Evolutionary conservation across 2,888 invertebrate species (phyloP), one percentile per base, ranked within the genome.

Genomic region (Drosophila fungiperda): DNA sequence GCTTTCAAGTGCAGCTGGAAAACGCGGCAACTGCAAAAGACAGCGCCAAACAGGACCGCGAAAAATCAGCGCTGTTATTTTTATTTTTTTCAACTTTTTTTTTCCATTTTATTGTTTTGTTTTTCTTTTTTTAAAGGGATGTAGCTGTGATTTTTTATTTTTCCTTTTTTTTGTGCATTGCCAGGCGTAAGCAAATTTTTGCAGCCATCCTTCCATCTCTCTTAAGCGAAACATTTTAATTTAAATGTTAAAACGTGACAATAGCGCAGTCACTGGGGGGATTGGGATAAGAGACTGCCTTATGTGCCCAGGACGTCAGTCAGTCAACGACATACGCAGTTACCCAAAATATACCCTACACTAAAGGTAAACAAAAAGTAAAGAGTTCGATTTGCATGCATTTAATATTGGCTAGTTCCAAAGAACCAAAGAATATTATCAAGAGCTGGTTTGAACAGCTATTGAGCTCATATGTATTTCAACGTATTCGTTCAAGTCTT

Each of bases 171-270:
- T 61, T 57, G 61, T 72, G 69, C 63, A 60, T 78, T 68, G 45
- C 65, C 38, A 72, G 71, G 71, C 68, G 73, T 82, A 87, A 87
- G 87, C 66, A 88, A 45, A 81, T 78, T 83, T 72, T 70, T 71
- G 69, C 76, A 62, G 68, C 73, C 63, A 63, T 71, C 68, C 63
- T 64, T 70, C 36, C 26, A 60, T 77, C 78, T 80, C 88, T 68
- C 54, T 81, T 89, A 70, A 78, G 84, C 85, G 87, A 87, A 87
- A 90, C 87, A 89, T 87, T 87, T 87, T 90, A 87, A 87, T 87
- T 87, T 90, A 87, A 87, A 87, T 90, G 86, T 81, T 88, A 90
- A 87, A 87, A 83, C 82, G 86, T 88, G 89, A 87, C 90, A 86
- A 87, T 90, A 73, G 77, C 81, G 72, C 66, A 73, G 57, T 48